A percentile compares a stretch with the other conserved stretches of the same genome.
These are phyloP conservation scores for Agelastica alni DNA, from an alignment of 2,888 invertebrate genomes.

Conservation along the genomic window DNA sequence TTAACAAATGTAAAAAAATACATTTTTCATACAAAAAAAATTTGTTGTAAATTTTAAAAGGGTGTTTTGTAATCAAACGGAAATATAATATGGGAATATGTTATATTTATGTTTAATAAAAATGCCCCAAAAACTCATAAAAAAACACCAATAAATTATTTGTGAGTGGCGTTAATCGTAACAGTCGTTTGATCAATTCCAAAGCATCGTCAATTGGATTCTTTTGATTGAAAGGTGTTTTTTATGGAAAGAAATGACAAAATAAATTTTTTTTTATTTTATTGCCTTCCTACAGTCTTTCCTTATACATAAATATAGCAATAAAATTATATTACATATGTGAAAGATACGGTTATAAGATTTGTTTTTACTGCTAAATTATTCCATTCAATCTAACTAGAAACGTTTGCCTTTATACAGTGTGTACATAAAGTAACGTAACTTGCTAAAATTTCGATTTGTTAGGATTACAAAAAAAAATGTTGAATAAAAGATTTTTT, in stretches of 20 bases:
- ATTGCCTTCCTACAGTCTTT: background rate
- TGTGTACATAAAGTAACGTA: too few species aligned
- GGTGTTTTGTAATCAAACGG: conserved; percentile 1
- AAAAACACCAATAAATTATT: conserved; percentile 10
- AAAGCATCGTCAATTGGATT: conserved; percentile 1
- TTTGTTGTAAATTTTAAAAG: too few species aligned
- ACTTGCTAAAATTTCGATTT: too few species aligned
- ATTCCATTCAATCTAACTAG: too few species aligned
- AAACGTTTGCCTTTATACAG: too few species aligned
- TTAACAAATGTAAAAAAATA: too few species aligned
- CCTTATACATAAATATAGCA: conserved; percentile 8
- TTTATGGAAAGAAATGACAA: conserved; percentile 8
- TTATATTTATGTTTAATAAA: conserved; percentile 5
- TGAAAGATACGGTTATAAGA: conserved; percentile 4
- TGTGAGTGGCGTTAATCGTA: conserved; percentile 14
- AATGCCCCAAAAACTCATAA: background rate
- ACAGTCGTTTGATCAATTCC: conserved; percentile 6
- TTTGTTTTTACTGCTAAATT: conserved; percentile 8
- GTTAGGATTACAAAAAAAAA: too few species aligned
- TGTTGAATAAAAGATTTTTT: too few species aligned
- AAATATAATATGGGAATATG: background rate
- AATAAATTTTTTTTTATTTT: background rate
- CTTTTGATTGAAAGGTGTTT: conserved; percentile 13
- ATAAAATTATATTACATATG: conserved; percentile 18
- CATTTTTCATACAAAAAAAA: too few species aligned